phyloP scores from a whole-genome alignment of 2,888 invertebrate species.

The Yponomeuta plumbellus region DNA sequence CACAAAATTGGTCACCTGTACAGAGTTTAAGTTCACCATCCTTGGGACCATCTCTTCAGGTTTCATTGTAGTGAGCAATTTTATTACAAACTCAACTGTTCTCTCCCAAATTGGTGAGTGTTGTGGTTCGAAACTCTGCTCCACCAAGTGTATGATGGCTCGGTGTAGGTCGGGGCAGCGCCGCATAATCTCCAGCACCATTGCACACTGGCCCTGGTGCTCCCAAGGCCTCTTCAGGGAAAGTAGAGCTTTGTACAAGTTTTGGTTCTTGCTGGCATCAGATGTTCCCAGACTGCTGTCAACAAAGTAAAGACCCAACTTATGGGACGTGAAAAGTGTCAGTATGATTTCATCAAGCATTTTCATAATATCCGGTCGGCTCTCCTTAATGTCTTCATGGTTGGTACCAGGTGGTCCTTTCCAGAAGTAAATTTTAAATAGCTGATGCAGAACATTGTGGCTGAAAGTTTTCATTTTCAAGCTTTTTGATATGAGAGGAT shows the following conservation, averaged over 20 bases:
- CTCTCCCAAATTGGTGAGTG: conserved; percentile 73
- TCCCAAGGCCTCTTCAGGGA: conserved; percentile 83
- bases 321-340: conserved; percentile 85
- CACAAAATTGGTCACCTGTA: conserved; percentile 73
- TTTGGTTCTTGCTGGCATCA: conserved; percentile 76
- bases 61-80: conserved; percentile 60
- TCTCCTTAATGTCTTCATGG: conserved; percentile 48
- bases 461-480: conserved; percentile 83
- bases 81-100: conserved; percentile 61
- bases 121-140: conserved; percentile 78
- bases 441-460: conserved; percentile 79
- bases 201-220: conserved; percentile 78
- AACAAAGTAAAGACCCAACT: conserved; percentile 85
- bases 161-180: conserved; percentile 85
- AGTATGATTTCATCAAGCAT: conserved; percentile 82
- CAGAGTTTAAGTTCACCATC: conserved; percentile 56
- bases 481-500: conserved; percentile 81
- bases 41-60: conserved; percentile 68
- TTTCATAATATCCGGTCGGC: conserved; percentile 65
- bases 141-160: conserved; percentile 76
- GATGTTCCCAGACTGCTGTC: conserved; percentile 80
- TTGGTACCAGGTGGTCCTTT: conserved; percentile 77
- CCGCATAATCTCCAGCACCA: conserved; percentile 78
- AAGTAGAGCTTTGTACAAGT: conserved; percentile 79
- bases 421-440: conserved; percentile 85